Conservation (phyloP, 1,140 invertebrate genomes). For the Acromyrmex charruanus region DNA sequence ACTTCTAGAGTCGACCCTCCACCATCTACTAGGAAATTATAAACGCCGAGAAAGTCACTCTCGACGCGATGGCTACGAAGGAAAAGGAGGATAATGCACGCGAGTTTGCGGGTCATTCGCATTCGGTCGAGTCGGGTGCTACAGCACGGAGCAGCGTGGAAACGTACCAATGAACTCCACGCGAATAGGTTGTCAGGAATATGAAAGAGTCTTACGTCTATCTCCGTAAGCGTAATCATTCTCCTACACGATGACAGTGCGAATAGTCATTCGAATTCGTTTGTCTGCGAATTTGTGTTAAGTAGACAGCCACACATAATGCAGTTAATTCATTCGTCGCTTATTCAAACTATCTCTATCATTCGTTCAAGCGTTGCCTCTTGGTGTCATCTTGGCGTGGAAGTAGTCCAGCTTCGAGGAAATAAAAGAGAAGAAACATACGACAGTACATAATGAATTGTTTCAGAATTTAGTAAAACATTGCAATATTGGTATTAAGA, state of each 20-base stretch:
- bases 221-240: neutral
- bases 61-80: neutral
- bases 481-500: neutral
- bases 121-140: slow-evolving; percentile 80
- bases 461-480: neutral
- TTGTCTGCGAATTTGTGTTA: neutral
- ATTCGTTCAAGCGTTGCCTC: neutral
- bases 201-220: slow-evolving; percentile 56
- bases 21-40: slow-evolving; percentile 78
- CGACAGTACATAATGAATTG: neutral
- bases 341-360: neutral
- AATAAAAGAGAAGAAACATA: neutral
- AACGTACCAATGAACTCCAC: slow-evolving; percentile 84
- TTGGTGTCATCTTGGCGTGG: no score
- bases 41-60: slow-evolving; percentile 56
- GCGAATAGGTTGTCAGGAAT: slow-evolving; percentile 80
- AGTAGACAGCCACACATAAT: neutral
- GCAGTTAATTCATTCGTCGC: neutral
- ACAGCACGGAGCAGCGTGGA: slow-evolving; percentile 81
- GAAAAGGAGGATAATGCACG: slow-evolving; percentile 70
- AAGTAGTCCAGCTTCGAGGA: neutral
- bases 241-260: neutral
- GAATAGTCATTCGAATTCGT: neutral
- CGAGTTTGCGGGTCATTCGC: slow-evolving; percentile 80
- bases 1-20: slow-evolving; percentile 80